Conservation (phyloP, 2,888 invertebrate species). For the Ceratothoa steindachneri region DNA sequence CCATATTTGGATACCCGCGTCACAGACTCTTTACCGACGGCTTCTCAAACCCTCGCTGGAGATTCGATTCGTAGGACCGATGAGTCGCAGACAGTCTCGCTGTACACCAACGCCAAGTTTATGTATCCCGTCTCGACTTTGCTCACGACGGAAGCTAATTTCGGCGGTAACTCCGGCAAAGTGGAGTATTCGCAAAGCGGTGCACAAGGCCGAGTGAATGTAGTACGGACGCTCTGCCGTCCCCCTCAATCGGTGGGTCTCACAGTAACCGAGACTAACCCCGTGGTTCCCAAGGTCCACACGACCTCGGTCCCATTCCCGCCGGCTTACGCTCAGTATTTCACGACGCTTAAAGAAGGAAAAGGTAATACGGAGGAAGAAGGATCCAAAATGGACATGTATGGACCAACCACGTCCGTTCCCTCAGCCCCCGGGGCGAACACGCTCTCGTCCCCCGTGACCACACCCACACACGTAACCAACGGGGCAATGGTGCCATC, state of each 20-base stretch:
- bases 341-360: not conserved
- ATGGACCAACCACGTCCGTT: not conserved
- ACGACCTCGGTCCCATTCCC: too few relatives aligned
- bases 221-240: not conserved
- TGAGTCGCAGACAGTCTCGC: not conserved
- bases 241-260: not conserved
- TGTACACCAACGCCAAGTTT: not conserved
- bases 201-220: not conserved
- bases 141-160: not conserved
- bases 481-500: not conserved
- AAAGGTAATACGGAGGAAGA: not conserved
- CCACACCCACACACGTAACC: not conserved
- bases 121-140: not conserved
- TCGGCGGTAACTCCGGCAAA: not conserved
- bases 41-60: not conserved
- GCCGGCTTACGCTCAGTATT: not conserved
- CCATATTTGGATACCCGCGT: not conserved
- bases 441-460: not conserved
- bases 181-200: not conserved
- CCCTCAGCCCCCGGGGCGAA: not conserved
- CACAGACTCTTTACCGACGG: not conserved
- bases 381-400: not conserved
- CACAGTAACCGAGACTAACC: not conserved
- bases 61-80: not conserved
- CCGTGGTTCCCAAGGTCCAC: too few relatives aligned